Conservation (phyloP, 1,140 invertebrate genomes). For the Episyrphus balteatus region DNA sequence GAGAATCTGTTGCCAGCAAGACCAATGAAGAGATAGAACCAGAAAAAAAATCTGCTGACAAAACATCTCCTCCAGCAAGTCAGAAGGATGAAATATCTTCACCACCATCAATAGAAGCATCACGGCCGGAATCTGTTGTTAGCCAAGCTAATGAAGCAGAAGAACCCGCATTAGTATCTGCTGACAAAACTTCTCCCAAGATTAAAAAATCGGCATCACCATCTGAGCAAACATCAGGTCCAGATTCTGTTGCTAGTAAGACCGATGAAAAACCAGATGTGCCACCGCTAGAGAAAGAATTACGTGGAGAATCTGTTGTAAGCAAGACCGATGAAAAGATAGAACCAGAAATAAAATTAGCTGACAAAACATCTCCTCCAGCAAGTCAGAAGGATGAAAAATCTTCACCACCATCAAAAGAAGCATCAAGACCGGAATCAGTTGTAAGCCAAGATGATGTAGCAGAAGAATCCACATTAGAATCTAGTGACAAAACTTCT, state of each 20-base stretch:
- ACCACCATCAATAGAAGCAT: slow-evolving; percentile 1
- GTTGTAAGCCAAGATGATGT: slow-evolving; percentile 1
- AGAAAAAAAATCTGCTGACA: neutral
- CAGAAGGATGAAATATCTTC: neutral
- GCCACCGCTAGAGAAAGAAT: too few species aligned
- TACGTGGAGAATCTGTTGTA: too few species aligned
- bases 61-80: slow-evolving; percentile 1
- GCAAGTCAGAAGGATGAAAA: neutral
- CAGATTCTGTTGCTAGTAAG: slow-evolving; percentile 1
- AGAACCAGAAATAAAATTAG: neutral
- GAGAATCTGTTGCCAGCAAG: slow-evolving; percentile 1
- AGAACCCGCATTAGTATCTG: neutral
- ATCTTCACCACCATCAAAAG: neutral
- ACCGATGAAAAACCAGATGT: too few species aligned
- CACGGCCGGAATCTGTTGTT: neutral
- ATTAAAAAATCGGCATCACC: neutral
- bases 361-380: neutral
- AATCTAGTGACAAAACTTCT: neutral
- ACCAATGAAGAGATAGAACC: too few species aligned
- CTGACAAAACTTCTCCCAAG: neutral
- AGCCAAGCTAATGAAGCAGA: neutral
- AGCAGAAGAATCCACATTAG: neutral
- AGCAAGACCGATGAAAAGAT: too few species aligned
- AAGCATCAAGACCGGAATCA: slow-evolving; percentile 2
- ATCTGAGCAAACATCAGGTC: neutral